Evolutionary conservation across 2,113 vertebrate genomes (phyloP).

Genomic region (Cyanistes caeruleus): DNA sequence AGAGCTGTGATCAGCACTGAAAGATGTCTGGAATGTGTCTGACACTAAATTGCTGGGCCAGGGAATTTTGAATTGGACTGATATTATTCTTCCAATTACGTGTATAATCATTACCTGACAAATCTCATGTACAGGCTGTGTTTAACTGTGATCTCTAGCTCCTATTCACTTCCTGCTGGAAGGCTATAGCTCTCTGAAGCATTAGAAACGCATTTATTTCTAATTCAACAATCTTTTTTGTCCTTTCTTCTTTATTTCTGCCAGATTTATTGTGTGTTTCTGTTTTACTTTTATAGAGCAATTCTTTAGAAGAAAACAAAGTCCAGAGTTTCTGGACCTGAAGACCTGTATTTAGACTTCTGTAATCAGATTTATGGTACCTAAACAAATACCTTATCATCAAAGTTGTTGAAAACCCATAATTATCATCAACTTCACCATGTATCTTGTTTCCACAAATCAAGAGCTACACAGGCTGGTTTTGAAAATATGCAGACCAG

Average conservation of each 20-base stretch:
- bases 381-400: slow-evolving; percentile 46
- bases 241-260: neutral
- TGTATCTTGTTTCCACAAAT: slow-evolving; percentile 39
- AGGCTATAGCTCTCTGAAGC: neutral
- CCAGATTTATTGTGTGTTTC: neutral
- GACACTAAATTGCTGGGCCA: neutral
- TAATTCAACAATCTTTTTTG: neutral
- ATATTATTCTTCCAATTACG: neutral
- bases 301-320: neutral
- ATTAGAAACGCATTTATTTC: neutral
- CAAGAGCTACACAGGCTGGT: neutral
- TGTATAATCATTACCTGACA: neutral
- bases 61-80: neutral
- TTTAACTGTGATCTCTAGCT: neutral
- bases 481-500: slow-evolving; percentile 19
- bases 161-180: neutral
- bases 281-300: neutral
- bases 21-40: neutral
- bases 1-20: neutral
- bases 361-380: slow-evolving; percentile 33
- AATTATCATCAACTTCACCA: slow-evolving; percentile 37
- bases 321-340: neutral
- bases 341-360: neutral
- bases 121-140: neutral
- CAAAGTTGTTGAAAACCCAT: slow-evolving; percentile 7